These are phyloP conservation scores for Thymelicus acteon DNA, from an alignment of 2,888 invertebrate species.

Conservation along the genomic window DNA sequence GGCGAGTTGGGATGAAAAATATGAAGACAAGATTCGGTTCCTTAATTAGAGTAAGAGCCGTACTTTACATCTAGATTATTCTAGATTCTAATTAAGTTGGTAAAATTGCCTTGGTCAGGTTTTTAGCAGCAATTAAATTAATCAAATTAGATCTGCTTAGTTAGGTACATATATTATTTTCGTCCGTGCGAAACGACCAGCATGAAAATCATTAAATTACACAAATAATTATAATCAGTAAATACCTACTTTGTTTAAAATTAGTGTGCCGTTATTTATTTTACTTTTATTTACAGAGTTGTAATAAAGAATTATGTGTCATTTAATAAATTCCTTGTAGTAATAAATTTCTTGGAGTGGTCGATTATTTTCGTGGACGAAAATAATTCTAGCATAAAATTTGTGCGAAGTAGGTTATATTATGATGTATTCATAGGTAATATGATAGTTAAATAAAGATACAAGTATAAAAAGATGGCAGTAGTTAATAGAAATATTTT, in stretches of 20 bases:
- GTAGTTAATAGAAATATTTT: conserved; percentile 2
- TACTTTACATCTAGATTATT: conserved; percentile 9
- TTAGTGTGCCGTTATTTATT: no score
- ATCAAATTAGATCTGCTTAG: no score
- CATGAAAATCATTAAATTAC: no score
- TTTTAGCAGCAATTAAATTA: neutral
- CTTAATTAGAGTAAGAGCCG: conserved; percentile 21
- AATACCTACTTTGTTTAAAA: no score
- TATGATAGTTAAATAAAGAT: neutral
- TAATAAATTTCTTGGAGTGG: no score
- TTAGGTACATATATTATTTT: no score
- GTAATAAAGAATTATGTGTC: no score
- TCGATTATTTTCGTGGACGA: neutral
- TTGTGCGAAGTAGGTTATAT: neutral
- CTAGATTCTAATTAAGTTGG: conserved; percentile 2
- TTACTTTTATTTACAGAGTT: no score
- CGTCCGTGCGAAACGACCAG: no score
- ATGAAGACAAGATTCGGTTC: conserved; percentile 26
- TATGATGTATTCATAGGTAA: neutral
- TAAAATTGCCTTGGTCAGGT: conserved; percentile 19
- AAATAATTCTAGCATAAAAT: neutral
- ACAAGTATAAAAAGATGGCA: conserved; percentile 5
- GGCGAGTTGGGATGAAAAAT: conserved; percentile 22
- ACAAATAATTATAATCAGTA: no score
- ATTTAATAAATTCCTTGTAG: no score